These are phyloP conservation scores for Prochilodus magdalenae DNA, from an alignment of 2,113 vertebrate species.

Conservation along the genomic window DNA sequence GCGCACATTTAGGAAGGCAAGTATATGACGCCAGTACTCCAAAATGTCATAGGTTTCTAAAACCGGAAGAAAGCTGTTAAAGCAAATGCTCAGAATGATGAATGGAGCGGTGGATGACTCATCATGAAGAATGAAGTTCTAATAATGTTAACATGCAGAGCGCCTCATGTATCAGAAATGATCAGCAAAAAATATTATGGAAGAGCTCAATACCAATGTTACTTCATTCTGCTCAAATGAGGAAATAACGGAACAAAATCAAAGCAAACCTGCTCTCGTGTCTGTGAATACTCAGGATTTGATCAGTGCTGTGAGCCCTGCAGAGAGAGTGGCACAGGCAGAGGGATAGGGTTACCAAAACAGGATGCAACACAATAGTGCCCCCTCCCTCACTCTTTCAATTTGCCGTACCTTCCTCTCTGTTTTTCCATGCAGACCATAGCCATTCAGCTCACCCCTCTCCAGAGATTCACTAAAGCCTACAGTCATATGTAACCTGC, in stretches of 20 bases:
- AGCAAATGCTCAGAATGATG: too few species aligned
- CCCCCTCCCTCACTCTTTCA: slow-evolving; percentile 30
- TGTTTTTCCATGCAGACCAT: neutral
- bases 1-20: too few species aligned
- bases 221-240: neutral
- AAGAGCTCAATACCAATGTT: neutral
- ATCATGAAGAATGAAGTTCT: too few species aligned
- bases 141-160: too few species aligned
- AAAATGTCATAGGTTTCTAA: too few species aligned
- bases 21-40: too few species aligned
- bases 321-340: slow-evolving; percentile 22
- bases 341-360: slow-evolving; percentile 60
- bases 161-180: too few species aligned
- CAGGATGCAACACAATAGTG: slow-evolving; percentile 61
- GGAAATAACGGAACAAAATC: neutral
- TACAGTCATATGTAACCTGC: neutral
- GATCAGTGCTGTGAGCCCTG: neutral
- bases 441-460: neutral
- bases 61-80: too few species aligned
- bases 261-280: neutral
- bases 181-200: neutral
- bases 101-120: too few species aligned
- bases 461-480: neutral
- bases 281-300: neutral
- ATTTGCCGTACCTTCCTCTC: slow-evolving; percentile 2